Evolutionary conservation across 2,797 vertebrate species (phyloP), one percentile per base, ranked within the genome.

Genomic region (Artibeus lituratus): DNA sequence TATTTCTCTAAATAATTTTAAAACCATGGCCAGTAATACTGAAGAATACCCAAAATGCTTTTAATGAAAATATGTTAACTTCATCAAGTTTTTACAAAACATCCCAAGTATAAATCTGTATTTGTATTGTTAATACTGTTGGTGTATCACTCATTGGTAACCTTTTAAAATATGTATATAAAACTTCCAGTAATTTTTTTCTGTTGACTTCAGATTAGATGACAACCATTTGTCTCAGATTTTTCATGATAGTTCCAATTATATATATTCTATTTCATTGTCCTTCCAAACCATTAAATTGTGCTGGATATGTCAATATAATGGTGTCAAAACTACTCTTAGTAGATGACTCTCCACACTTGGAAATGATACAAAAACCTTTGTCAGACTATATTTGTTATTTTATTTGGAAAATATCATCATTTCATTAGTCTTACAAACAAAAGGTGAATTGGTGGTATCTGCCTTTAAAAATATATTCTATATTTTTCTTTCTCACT

Each of bases 331-430:
- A 88, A 96, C 21, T 87, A 62, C 15, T 92, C 76, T 96, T 91
- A 67, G 83, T 86, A 81, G 51, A 73, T 91, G 35, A 14, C 83
- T 85, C 51, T 94, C 16, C 42, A 84, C 21, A 91, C 21, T 59
- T 67, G 26, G 22, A 88, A 94, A 87, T 67, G 84, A 67, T 37
- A 85, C 35, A 74, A 90, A 95, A 90, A 82, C 5, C 12, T 74
- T 94, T 92, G 32, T 83, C 44, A 92, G 4, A 62, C 19, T 76
- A 42, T 12, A 89, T 92, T 89, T 87, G 35, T 88, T 59, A 83
- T 90, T 93, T 92, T 44, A 77, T 80, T 96, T 94, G 24, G n/a
- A 95, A 96, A 97, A 95, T 84, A 94, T 57, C 80, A 67, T 87
- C 80, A 83, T 22, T 72, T 21, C 35, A 62, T 55, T 29, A 88